These are phyloP conservation scores for Atta texana DNA, from an alignment of 1,140 invertebrate genomes.

Conservation along the genomic window DNA sequence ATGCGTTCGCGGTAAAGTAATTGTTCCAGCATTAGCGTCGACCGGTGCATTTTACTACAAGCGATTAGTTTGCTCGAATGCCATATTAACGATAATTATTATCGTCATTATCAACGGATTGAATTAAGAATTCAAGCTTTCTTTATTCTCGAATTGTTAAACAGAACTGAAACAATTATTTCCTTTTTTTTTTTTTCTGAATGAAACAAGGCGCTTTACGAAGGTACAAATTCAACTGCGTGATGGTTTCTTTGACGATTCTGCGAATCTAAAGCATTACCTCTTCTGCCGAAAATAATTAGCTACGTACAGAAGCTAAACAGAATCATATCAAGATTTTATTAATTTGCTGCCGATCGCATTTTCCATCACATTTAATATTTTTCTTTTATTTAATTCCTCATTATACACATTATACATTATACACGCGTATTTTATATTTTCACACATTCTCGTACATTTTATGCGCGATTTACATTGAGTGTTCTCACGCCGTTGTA, in stretches of 20 bases:
- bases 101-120: constrained; percentile 21
- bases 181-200: no score
- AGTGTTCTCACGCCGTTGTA: background rate
- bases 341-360: background rate
- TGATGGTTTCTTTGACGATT: background rate
- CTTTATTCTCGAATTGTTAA: background rate
- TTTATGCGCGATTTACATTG: constrained; percentile 24
- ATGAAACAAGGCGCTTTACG: background rate
- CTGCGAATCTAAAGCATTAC: background rate
- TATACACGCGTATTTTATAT: background rate
- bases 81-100: constrained; percentile 50
- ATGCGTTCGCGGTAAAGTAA: constrained; percentile 55
- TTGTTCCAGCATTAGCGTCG: constrained; percentile 52
- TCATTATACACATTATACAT: background rate
- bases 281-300: background rate
- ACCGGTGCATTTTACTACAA: constrained; percentile 52
- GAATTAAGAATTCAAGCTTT: constrained; percentile 36
- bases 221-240: constrained; percentile 11
- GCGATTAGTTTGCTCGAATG: constrained; percentile 49
- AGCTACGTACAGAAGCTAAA: background rate
- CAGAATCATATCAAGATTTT: background rate
- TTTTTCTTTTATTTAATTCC: constrained; percentile 8
- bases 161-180: background rate
- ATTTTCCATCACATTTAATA: constrained; percentile 12
- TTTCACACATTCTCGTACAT: background rate